These are phyloP conservation scores for Microtus montanus DNA, from an alignment of 2,113 vertebrate genomes.

Conservation along the genomic window DNA sequence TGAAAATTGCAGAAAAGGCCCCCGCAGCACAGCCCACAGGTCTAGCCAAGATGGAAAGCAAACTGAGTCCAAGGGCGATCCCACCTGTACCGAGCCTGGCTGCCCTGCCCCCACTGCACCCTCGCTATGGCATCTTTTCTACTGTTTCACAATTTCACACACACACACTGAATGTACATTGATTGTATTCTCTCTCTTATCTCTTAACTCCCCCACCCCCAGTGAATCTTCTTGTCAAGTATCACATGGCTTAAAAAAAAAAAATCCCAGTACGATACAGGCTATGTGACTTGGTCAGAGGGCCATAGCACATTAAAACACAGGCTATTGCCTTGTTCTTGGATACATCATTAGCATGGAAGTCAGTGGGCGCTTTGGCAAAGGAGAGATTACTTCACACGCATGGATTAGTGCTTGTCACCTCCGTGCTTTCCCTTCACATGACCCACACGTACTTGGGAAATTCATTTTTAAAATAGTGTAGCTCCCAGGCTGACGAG, in stretches of 20 bases:
- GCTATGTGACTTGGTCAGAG: background rate
- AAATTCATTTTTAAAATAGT: background rate
- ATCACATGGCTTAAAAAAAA: background rate
- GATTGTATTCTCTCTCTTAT: background rate
- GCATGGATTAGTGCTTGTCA: background rate
- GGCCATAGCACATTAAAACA: background rate
- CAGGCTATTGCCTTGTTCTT: background rate
- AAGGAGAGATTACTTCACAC: background rate
- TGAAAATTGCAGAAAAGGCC: background rate
- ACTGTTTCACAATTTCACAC: background rate
- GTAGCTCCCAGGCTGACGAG: background rate
- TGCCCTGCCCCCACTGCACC: background rate
- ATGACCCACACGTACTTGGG: background rate
- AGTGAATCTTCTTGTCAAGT: background rate
- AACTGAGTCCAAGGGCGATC: background rate
- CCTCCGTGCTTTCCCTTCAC: background rate
- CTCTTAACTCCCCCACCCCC: background rate
- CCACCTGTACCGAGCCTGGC: background rate
- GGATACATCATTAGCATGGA: background rate
- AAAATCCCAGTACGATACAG: background rate
- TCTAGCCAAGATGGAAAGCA: background rate
- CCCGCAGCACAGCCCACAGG: background rate
- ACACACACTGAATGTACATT: background rate
- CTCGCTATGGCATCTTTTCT: background rate
- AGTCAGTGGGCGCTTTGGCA: background rate